Evolutionary conservation across 2,113 vertebrate species (phyloP).

Genomic region (Mormyrus iriodes): DNA sequence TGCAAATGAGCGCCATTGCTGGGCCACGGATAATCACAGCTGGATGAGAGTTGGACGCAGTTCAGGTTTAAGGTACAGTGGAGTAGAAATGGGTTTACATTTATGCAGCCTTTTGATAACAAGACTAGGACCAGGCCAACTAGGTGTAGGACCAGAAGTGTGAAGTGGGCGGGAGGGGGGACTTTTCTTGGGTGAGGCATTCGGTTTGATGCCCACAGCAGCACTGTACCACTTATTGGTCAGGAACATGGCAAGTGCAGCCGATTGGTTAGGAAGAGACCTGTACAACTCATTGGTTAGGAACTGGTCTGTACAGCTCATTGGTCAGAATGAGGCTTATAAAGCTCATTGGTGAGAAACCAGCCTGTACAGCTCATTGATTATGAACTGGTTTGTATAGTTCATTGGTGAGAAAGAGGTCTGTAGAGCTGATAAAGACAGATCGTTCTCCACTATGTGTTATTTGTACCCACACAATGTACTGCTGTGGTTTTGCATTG

Average conservation of each 20-base stretch:
- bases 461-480: not conserved
- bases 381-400: not conserved
- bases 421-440: not conserved
- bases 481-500: not conserved
- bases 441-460: not conserved
- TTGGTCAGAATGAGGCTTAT: not conserved
- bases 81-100: not conserved
- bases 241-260: not conserved
- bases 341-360: not conserved
- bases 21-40: not conserved
- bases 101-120: not conserved
- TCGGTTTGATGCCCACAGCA: not conserved
- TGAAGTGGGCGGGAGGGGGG: not conserved
- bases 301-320: not conserved
- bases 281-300: not conserved
- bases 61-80: not conserved
- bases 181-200: not conserved
- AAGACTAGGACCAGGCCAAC: not conserved
- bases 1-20: not conserved
- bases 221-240: not conserved
- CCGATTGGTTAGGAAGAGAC: not conserved
- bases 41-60: not conserved
- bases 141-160: not conserved
- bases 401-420: not conserved
- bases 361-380: not conserved